phyloP scores from a whole-genome alignment of 2,888 invertebrate genomes.

The Dasysyrphus albostriatus region DNA sequence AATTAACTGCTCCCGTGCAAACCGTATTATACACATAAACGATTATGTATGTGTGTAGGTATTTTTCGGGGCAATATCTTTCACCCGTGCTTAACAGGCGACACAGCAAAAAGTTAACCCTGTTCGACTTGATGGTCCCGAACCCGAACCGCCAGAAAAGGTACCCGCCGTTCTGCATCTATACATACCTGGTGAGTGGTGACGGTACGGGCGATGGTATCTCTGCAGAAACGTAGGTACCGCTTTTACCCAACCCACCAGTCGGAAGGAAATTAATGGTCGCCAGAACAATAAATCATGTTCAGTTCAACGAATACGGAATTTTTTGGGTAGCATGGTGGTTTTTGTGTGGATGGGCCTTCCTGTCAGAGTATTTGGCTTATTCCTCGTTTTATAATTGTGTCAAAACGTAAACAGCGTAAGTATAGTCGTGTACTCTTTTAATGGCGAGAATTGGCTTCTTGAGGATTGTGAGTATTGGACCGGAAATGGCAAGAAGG shows the following conservation, averaged over 20 bases:
- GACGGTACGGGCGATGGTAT: constrained; percentile 1
- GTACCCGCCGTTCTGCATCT: constrained; percentile 40
- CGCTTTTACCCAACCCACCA: constrained; percentile 8
- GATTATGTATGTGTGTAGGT: background rate
- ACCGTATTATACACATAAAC: background rate
- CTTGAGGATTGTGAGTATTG: constrained; percentile 37
- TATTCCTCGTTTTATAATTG: constrained; percentile 63
- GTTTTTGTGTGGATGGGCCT: constrained; percentile 1
- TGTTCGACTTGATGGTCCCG: background rate
- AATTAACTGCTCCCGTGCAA: constrained; percentile 37
- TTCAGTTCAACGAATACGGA: constrained; percentile 70
- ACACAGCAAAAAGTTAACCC: constrained; percentile 55
- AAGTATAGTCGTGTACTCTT: constrained; percentile 51
- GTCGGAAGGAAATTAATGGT: constrained; percentile 69
- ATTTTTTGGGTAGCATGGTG: constrained; percentile 31
- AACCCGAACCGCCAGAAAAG: background rate
- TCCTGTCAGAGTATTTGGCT: constrained; percentile 52
- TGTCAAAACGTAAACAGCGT: constrained; percentile 69
- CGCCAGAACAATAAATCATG: constrained; percentile 65
- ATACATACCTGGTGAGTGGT: constrained; percentile 48
- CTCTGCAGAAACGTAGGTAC: constrained; percentile 34
- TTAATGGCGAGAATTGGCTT: constrained; percentile 43
- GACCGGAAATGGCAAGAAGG: constrained; percentile 39
- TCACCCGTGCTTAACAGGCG: constrained; percentile 38
- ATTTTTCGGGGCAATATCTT: constrained; percentile 48